Evolutionary conservation across 2,888 invertebrate species (phyloP).

Genomic region (Aethes cnicana): DNA sequence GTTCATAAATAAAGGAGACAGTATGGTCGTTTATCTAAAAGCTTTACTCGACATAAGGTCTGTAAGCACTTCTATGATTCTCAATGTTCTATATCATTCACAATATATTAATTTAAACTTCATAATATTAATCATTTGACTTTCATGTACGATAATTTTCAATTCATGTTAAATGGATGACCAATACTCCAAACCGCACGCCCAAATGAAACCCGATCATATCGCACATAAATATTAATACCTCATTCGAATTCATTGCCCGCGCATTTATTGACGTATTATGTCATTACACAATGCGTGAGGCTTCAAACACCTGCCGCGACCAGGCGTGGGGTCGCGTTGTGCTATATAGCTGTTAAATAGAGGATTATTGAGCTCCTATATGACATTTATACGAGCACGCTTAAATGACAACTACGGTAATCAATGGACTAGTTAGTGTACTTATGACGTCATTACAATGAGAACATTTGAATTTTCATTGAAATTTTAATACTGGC

Average conservation of each 20-base stretch:
- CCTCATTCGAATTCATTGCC: slow-evolving; percentile 19
- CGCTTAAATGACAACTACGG: no score
- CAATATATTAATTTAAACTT: no score
- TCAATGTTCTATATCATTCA: no score
- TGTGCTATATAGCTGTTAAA: neutral
- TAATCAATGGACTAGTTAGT: no score
- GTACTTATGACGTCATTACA: no score
- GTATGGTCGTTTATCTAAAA: no score
- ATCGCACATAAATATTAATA: slow-evolving; percentile 17
- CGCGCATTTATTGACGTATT: slow-evolving; percentile 18
- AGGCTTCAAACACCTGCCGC: slow-evolving; percentile 18
- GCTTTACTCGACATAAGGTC: no score
- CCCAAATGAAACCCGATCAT: neutral
- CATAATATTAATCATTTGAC: neutral
- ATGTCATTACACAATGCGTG: slow-evolving; percentile 16
- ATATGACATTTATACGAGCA: slow-evolving; percentile 11
- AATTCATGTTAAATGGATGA: slow-evolving; percentile 1
- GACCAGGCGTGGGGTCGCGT: slow-evolving; percentile 31
- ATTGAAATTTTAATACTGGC: no score
- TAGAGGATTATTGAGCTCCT: slow-evolving; percentile 4
- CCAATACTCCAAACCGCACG: neutral
- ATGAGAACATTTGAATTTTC: no score
- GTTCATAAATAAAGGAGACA: no score
- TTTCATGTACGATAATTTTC: neutral
- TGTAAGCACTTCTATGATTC: no score